phyloP scores from a whole-genome alignment of 1,140 invertebrate species.

The Drosophila albomicans region DNA sequence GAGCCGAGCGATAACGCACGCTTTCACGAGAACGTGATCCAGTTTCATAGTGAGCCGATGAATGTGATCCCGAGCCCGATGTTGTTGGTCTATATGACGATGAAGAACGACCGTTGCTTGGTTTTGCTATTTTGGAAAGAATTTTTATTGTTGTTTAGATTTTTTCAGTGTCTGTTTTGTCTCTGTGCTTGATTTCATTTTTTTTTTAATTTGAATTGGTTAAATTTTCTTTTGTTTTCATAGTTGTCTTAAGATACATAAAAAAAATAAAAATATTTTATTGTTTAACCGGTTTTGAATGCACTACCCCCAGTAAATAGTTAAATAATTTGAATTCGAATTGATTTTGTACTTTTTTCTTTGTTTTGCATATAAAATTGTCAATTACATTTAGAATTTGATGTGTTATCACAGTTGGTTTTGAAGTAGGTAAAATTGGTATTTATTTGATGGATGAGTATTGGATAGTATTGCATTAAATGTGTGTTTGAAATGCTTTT shows the following conservation, averaged over 20 bases:
- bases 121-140: constrained; percentile 84
- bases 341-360: constrained; percentile 14
- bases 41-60: constrained; percentile 84
- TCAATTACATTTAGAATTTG: constrained; percentile 30
- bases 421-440: constrained; percentile 30
- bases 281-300: constrained; percentile 79
- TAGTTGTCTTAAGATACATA: constrained; percentile 56
- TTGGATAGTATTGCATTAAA: constrained; percentile 29
- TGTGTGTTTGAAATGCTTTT: constrained; percentile 42
- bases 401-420: constrained; percentile 42
- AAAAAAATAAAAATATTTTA: constrained; percentile 60
- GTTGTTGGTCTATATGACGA: constrained; percentile 83
- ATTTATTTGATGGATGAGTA: constrained; percentile 36
- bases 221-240: constrained; percentile 24
- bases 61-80: constrained; percentile 84
- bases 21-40: constrained; percentile 84
- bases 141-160: constrained; percentile 81
- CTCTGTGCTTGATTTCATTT: constrained; percentile 53
- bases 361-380: constrained; percentile 38
- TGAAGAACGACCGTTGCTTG: constrained; percentile 84
- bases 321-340: constrained; percentile 15
- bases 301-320: constrained; percentile 67
- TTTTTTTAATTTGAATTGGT: constrained; percentile 25
- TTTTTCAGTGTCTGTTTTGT: constrained; percentile 61
- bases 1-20: constrained; percentile 84